Evolutionary conservation across 2,113 vertebrate species (phyloP).

Genomic region (Bujurquina vittata): DNA sequence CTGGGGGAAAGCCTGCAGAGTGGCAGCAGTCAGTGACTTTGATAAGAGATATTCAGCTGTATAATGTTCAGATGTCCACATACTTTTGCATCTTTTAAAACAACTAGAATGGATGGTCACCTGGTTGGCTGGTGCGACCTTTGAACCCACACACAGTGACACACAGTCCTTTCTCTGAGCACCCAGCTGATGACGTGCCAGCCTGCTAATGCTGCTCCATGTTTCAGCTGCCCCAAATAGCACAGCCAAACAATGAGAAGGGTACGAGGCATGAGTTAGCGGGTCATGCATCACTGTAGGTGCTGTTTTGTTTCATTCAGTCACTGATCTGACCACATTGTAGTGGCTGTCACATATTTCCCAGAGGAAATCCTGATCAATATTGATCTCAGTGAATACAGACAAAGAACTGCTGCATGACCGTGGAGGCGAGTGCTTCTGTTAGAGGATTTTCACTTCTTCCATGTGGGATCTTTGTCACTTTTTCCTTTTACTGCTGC

Average conservation of each 20-base stretch:
- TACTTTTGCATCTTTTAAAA: neutral
- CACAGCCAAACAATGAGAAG: conserved; percentile 39
- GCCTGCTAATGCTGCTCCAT: neutral
- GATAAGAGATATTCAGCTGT: neutral
- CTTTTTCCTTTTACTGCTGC: too few relatives aligned
- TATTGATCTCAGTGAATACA: too few relatives aligned
- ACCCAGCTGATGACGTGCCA: neutral
- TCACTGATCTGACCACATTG: neutral
- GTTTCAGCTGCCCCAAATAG: conserved; percentile 36
- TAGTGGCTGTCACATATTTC: neutral
- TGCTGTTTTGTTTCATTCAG: neutral
- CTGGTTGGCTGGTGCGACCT: conserved; percentile 24
- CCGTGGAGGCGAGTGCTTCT: too few relatives aligned
- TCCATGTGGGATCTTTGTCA: too few relatives aligned
- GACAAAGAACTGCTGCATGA: neutral
- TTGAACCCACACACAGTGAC: conserved; percentile 13
- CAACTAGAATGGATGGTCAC: conserved; percentile 1
- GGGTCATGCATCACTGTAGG: neutral
- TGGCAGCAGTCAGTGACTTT: neutral
- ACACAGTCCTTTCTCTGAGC: conserved; percentile 7
- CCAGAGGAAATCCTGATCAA: neutral
- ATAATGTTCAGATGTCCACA: neutral
- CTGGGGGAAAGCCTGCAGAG: neutral
- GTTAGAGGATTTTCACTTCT: too few relatives aligned
- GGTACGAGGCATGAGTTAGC: neutral